These are phyloP conservation scores for Epirrita christyi DNA, from an alignment of 2,888 invertebrate species.

Conservation along the genomic window DNA sequence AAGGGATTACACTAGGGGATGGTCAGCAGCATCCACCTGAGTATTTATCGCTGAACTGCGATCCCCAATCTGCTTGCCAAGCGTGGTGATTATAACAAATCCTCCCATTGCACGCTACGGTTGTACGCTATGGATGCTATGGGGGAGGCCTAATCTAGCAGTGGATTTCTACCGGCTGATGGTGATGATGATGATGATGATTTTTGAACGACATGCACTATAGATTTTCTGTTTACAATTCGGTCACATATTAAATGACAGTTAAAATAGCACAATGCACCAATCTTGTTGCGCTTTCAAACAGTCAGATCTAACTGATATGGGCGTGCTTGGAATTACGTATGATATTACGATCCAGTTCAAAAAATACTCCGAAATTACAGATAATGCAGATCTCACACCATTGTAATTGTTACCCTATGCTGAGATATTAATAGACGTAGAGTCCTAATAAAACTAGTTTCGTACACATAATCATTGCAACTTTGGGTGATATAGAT, in stretches of 20 bases:
- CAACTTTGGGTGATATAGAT: neutral
- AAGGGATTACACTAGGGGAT: too few species aligned
- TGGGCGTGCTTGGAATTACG: constrained; percentile 36
- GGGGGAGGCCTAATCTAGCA: too few species aligned
- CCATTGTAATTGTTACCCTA: neutral
- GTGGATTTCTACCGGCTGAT: too few species aligned
- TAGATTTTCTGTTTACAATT: constrained; percentile 40
- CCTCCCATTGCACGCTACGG: too few species aligned
- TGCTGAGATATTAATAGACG: neutral
- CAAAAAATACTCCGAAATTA: neutral
- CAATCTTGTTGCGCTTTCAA: constrained; percentile 31
- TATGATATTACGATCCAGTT: neutral
- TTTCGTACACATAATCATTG: neutral
- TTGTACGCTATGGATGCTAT: too few species aligned
- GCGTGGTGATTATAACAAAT: too few species aligned
- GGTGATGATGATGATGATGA: too few species aligned
- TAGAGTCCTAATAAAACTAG: neutral
- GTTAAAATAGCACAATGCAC: constrained; percentile 49
- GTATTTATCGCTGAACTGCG: too few species aligned
- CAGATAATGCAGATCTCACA: neutral
- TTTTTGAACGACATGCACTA: too few species aligned
- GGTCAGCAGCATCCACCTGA: too few species aligned
- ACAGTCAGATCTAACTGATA: constrained; percentile 43
- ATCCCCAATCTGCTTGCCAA: too few species aligned
- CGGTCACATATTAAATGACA: constrained; percentile 52